phyloP scores from a whole-genome alignment of 2,113 vertebrate genomes.

The Prunella fulvescens region DNA sequence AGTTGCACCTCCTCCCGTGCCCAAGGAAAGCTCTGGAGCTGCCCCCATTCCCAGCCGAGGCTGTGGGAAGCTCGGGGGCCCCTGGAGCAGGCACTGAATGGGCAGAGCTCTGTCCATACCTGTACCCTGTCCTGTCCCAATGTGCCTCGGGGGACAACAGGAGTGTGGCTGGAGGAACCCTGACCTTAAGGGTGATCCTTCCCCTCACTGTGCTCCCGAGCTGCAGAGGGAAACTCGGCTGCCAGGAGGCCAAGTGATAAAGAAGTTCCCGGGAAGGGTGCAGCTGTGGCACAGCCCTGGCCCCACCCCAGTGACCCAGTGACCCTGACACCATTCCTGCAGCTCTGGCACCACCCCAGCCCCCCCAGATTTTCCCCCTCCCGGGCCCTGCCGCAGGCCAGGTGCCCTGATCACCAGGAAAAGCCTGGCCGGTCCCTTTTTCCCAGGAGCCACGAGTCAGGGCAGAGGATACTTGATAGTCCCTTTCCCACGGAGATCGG shows the following conservation, averaged over 20 bases:
- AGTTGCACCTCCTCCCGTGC: neutral
- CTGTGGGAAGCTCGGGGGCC: neutral
- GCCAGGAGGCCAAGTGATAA: neutral
- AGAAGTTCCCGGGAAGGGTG: neutral
- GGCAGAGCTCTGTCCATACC: neutral
- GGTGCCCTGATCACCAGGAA: neutral
- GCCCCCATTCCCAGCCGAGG: no score
- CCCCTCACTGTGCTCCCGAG: neutral
- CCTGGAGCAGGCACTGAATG: neutral
- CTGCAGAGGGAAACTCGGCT: neutral
- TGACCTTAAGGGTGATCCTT: neutral
- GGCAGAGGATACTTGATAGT: neutral
- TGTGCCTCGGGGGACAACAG: neutral
- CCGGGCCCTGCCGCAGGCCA: rapidly evolving
- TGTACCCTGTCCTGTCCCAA: neutral
- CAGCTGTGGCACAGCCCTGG: neutral
- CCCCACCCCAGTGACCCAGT: no score
- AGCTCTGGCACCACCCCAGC: neutral
- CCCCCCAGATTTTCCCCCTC: neutral
- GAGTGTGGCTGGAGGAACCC: neutral
- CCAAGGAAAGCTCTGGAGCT: neutral
- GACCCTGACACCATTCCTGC: no score
- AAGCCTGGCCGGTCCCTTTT: neutral
- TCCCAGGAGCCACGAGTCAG: neutral
- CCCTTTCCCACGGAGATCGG: neutral